Evolutionary conservation across 2,888 invertebrate genomes (phyloP), one percentile per base, ranked within the genome.

Genomic region (Melinopterus prodromus): DNA sequence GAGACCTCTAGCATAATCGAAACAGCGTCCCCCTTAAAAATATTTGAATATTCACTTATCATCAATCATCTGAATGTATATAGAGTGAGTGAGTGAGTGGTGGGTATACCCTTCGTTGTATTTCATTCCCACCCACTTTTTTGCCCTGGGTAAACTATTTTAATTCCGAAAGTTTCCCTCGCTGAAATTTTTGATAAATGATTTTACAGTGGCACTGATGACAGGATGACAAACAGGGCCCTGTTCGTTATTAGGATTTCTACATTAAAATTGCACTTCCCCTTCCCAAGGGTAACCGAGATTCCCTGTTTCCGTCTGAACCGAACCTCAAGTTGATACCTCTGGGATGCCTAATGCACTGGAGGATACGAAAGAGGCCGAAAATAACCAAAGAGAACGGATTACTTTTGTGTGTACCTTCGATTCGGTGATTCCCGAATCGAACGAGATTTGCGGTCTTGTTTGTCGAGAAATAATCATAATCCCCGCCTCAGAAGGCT

Each of bases 181-280:
- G 53, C 53, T 53, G 53, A 53, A 53, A 53, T 53, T 53, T 53
- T 53, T 53, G 53, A 53, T 53, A 53, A 53, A 53, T 53, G 53
- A 53, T 53, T 53, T 53, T 53, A 12, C 9, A 53, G 53, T 53
- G 1, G 53, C 53, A 12, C 53, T 53, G 53, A 53, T 53, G 53
- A 53, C 53, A 53, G 53, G 53, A 53, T 53, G 53, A 53, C 53
- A 53, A 53, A 53, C 53, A 53, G 53, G 53, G 53, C 53, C 9
- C 53, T 9, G 12, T 53, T 53, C 53, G 53, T 12, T 12, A 53
- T 53, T 12, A 1, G 53, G 12, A 53, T 12, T 9, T 53, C 12
- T 12, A 53, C 53, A 53, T 53, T 53, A 53, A 53, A 53, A 53
- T 53, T 53, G 53, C 53, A 53, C 53, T 53, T 53, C 53, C 2